These are phyloP conservation scores for Murina feae DNA, from an alignment of 2,113 vertebrate species.

Conservation along the genomic window DNA sequence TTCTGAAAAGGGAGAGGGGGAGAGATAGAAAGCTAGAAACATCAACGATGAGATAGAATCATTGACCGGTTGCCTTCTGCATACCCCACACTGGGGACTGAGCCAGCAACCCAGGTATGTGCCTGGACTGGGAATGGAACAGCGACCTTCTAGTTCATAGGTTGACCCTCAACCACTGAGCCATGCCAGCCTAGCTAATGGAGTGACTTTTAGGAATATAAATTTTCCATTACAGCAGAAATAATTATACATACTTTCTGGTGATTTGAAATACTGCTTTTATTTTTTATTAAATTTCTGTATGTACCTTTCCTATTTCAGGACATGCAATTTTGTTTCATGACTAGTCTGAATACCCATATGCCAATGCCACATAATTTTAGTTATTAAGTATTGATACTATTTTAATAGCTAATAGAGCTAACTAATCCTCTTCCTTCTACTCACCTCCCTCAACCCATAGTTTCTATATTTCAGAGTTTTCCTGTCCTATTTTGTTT, in stretches of 20 bases:
- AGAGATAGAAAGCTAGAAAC: no score
- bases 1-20: no score
- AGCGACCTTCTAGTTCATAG: no score
- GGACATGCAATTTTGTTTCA: neutral
- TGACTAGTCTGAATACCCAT: neutral
- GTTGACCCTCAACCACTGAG: no score
- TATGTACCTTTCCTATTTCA: neutral
- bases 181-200: neutral
- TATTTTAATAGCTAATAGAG: neutral
- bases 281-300: neutral
- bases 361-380: neutral
- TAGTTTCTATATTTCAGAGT: neutral
- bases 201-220: neutral
- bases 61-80: no score
- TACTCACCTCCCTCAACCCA: neutral
- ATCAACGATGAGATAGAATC: no score
- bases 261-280: neutral
- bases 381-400: constrained; percentile 16
- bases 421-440: neutral
- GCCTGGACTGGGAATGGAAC: no score
- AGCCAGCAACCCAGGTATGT: no score
- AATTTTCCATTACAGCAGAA: neutral
- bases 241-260: neutral
- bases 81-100: no score
- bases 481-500: neutral